Conservation (phyloP, 2,888 invertebrate species). For the Lepetodrilus schrolli region DNA sequence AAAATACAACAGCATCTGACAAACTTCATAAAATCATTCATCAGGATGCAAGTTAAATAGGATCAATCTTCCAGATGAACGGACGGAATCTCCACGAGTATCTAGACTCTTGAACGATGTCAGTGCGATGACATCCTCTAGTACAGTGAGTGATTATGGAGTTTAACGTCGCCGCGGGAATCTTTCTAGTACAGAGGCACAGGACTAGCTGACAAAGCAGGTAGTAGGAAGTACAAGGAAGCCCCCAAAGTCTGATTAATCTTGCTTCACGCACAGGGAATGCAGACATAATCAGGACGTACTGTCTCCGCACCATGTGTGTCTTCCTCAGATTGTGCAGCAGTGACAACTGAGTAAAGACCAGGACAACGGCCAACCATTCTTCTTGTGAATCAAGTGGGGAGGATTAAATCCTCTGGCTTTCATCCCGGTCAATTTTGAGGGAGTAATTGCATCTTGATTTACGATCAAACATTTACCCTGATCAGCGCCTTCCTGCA, state of each 20-base stretch:
- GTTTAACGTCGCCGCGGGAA: too few species aligned
- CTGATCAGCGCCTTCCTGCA: neutral
- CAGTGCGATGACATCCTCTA: too few species aligned
- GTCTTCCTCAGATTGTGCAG: neutral
- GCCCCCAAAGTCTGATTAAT: neutral
- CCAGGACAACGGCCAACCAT: neutral
- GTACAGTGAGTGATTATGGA: too few species aligned
- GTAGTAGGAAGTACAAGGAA: too few species aligned
- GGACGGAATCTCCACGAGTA: too few species aligned
- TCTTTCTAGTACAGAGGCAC: too few species aligned
- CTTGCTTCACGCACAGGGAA: neutral
- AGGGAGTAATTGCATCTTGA: conserved; percentile 9
- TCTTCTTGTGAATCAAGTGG: neutral
- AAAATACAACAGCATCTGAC: too few species aligned
- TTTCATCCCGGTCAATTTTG: neutral
- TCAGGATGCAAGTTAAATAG: too few species aligned
- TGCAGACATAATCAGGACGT: neutral
- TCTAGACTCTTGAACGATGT: too few species aligned
- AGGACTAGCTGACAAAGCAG: too few species aligned
- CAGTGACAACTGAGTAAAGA: neutral
- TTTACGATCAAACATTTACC: conserved; percentile 24
- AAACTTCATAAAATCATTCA: too few species aligned
- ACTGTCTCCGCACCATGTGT: neutral
- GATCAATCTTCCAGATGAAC: too few species aligned
- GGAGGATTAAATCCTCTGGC: neutral